Evolutionary conservation across 2,113 vertebrate species (phyloP), one percentile per base, ranked within the genome.

Genomic region (Sceloporus tristichus): DNA sequence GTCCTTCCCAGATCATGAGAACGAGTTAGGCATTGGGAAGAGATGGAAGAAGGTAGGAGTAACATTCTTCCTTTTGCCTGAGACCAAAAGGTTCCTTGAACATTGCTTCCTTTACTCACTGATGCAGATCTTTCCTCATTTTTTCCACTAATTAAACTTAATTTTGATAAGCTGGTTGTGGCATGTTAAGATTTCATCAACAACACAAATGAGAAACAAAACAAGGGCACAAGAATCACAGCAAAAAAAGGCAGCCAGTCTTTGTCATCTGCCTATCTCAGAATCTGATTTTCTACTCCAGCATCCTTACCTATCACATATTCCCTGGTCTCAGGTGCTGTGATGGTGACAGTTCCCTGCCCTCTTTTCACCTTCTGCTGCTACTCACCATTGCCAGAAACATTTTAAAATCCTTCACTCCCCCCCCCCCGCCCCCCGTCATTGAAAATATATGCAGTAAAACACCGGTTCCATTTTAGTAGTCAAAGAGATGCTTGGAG

Each of bases 321-420:
- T 84, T 70, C 62, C 54, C 13, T 88, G 62, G 87, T 84, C 81
- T 76, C 87, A 88, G 87, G 87, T 78, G 87, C 65, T 40, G 34
- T 70, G 62, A 40, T 53, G 65, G 74, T 83, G 81, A 78, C 87
- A 88, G 74, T 84, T 83, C 48, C 56, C n/a, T 88, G 81, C 87
- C 80, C 81, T 70, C 42, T 71, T 53, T 68, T 84, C 87, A 88
- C 80, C 81, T 88, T 88, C 81, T 9, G 54, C 65, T 84, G 81
- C 29, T 84, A 54, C 62, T 70, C 74, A 70, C 73, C 81, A 84
- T 84, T 88, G 81, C 73, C 81, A 84, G 87, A 78, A 84, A 88
- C n/a, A 56, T 78, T 66, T 83, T 54, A 56, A 66, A 88, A 77
- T 71, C 62, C 75, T 53, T 83, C 18, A 18, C 18, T 62, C 16